Base-by-base conservation (phyloP, 2,888 invertebrate genomes). In the Elegia similella region DNA sequence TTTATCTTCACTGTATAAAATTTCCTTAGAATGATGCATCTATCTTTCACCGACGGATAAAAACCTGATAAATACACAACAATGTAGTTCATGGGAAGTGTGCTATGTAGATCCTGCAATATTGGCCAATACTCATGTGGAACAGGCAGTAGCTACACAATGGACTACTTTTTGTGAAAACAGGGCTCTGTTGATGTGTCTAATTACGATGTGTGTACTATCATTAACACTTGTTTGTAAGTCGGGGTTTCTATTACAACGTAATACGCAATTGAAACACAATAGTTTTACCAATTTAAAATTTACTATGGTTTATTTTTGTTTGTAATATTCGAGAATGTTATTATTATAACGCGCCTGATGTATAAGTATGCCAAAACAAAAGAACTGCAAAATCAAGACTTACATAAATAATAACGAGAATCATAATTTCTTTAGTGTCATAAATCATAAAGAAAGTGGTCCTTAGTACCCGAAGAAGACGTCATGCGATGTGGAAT, bases 371-470 rank as follows among this genome's bases (percentile, higher is more conserved):
- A n/a, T n/a, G n/a, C n/a, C n/a, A n/a, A 48, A 48, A 13, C 6
- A 7, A 13, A 48, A 7, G 7, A 13, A 6, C 2, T 30, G 6
- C 7, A 13, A 8, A 30, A 30, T 13, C 7, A 23, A 30, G 30
- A 13, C n/a, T 29, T 30, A n/a, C 8, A 0, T 48, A 7, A 48
- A 48, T n/a, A 29, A n/a, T n/a, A 65, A 65, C 63, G 65, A 65
- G 42, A 23, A 10, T 47, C 52, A 73, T 78, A 84, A 83, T 83
- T 82, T 80, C 72, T 61, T 69, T 63, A 69, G 71, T 70, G 56
- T 77, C 79, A 79, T 87, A 86, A 88, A 88, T 88, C 83, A 88
- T 84, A 84, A 82, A 79, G 83, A 86, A 87, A 87, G 82, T 80
- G 74, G 72, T 71, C 67, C 57, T 68, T 23, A 50, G 73, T 76